Percentiles rank a stretch among this genome's conserved stretches.
Evolutionary conservation across 1,140 invertebrate species (phyloP).

Genomic region (Heliconius hermathena): DNA sequence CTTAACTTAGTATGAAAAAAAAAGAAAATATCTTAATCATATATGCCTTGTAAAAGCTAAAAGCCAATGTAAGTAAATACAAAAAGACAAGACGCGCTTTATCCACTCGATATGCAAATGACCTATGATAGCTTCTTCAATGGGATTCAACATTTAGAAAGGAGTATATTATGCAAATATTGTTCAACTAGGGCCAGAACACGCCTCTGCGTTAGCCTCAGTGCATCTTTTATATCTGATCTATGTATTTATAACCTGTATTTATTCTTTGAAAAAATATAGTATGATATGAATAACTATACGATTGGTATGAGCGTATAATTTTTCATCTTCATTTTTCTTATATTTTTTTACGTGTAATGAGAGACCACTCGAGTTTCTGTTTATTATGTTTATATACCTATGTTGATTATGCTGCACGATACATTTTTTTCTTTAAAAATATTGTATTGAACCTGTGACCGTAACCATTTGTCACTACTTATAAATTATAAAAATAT

Average conservation of each 20-base stretch:
- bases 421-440: no score
- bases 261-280: constrained; percentile 3
- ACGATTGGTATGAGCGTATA: neutral
- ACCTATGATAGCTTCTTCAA: constrained; percentile 11
- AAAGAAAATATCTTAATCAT: neutral
- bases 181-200: neutral
- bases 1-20: neutral
- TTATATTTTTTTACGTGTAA: neutral
- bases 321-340: constrained; percentile 6
- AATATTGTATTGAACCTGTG: no score
- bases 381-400: neutral
- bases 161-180: constrained; percentile 18
- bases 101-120: constrained; percentile 10
- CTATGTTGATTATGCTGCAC: no score
- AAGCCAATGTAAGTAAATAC: neutral
- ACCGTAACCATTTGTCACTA: neutral
- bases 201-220: neutral
- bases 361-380: neutral
- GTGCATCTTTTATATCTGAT: neutral
- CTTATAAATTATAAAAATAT: neutral
- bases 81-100: constrained; percentile 2
- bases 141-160: constrained; percentile 19
- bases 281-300: neutral
- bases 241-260: neutral
- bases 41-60: neutral